Evolutionary conservation across 2,797 vertebrate species (phyloP).

Genomic region (Myotis myotis): DNA sequence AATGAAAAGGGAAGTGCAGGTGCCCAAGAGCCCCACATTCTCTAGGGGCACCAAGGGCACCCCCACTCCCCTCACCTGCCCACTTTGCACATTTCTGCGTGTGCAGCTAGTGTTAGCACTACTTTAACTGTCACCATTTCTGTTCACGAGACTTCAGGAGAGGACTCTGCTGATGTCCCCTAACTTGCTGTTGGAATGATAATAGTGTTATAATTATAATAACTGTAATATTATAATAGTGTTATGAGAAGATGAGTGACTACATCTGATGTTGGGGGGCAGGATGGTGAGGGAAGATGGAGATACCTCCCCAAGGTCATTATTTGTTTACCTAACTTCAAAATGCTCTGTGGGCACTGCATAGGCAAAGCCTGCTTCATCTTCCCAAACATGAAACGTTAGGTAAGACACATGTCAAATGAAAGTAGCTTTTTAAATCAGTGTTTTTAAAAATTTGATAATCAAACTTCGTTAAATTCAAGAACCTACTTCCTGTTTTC

Average conservation of each 20-base stretch:
- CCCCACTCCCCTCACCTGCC: background rate
- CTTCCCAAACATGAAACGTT: constrained; percentile 44
- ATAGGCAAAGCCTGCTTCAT: background rate
- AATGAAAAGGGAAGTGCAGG: background rate
- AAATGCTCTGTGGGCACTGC: background rate
- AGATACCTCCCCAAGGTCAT: background rate
- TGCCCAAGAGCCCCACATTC: background rate
- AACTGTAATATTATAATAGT: background rate
- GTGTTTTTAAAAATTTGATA: constrained; percentile 43
- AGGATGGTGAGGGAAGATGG: background rate
- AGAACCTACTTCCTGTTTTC: background rate
- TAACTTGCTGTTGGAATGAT: background rate
- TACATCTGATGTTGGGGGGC: background rate
- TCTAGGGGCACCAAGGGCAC: background rate
- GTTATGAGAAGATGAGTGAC: background rate
- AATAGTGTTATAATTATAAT: background rate
- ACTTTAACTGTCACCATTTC: background rate
- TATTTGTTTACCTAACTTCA: constrained; percentile 47
- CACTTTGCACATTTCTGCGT: background rate
- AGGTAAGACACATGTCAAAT: constrained; percentile 55
- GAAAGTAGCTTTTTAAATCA: constrained; percentile 59
- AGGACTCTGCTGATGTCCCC: background rate
- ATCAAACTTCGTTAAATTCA: background rate
- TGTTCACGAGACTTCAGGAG: background rate
- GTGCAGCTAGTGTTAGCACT: background rate